Conservation (phyloP, 1,140 invertebrate species). For the Trypoxylus dichotomus region DNA sequence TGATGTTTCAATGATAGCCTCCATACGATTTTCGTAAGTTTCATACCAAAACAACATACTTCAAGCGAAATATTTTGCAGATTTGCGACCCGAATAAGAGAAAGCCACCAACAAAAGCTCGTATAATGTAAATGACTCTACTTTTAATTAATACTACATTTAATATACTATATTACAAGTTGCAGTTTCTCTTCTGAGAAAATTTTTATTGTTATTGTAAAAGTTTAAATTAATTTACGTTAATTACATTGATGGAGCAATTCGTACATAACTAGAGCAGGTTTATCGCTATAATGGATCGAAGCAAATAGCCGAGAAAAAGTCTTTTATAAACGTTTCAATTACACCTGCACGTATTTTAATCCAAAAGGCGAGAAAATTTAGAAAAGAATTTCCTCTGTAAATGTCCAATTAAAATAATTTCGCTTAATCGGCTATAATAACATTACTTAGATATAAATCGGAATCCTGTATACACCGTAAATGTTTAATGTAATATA, state of each 20-base stretch:
- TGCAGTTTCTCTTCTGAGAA: conserved; percentile 10
- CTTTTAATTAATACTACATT: not conserved
- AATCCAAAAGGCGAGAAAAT: conserved; percentile 2
- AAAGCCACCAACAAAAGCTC: too few species aligned
- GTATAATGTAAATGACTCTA: too few species aligned
- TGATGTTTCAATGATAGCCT: too few species aligned
- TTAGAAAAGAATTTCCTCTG: not conserved
- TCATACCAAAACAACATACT: too few species aligned
- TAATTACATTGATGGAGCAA: not conserved
- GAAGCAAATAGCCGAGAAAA: not conserved
- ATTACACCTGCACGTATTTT: not conserved
- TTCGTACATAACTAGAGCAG: not conserved
- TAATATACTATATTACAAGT: not conserved
- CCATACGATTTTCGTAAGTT: too few species aligned
- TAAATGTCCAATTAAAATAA: conserved; percentile 17
- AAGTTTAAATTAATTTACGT: not conserved
- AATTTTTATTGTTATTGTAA: not conserved
- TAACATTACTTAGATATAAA: conserved; percentile 1
- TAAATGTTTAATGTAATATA: not conserved
- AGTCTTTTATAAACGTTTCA: not conserved
- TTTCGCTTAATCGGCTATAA: not conserved
- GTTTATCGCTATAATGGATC: conserved; percentile 21
- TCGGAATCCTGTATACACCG: not conserved
- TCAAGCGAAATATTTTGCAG: too few species aligned
- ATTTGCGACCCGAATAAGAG: too few species aligned